These are phyloP conservation scores for Melanophora roralis DNA, from an alignment of 2,888 invertebrate genomes.

Conservation along the genomic window DNA sequence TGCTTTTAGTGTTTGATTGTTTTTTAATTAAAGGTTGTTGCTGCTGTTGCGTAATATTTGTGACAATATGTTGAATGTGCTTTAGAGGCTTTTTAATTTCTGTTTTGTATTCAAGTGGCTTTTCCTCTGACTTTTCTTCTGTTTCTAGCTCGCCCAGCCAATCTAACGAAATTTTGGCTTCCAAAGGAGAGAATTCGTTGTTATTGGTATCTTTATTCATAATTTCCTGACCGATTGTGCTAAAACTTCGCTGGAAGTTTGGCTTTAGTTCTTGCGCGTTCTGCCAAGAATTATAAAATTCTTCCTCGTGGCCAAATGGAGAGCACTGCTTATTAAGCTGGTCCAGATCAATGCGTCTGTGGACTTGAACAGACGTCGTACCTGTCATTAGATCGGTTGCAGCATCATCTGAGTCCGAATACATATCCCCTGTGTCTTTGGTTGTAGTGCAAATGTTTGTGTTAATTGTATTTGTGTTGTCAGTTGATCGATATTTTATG, in stretches of 20 bases:
- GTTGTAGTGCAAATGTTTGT: not conserved
- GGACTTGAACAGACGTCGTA: constrained; percentile 75
- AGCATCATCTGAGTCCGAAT: constrained; percentile 84
- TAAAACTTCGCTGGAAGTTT: not conserved
- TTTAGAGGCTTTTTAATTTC: constrained; percentile 35
- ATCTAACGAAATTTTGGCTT: constrained; percentile 11
- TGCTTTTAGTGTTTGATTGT: not conserved
- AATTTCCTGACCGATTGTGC: not conserved
- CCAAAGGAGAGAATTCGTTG: constrained; percentile 9
- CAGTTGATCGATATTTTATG: constrained; percentile 75
- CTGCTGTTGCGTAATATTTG: constrained; percentile 32
- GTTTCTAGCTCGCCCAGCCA: constrained; percentile 19
- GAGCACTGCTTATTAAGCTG: constrained; percentile 73
- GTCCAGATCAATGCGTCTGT: constrained; percentile 74
- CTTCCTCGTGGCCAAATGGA: constrained; percentile 73
- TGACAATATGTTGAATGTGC: constrained; percentile 53
- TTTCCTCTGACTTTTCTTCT: not conserved
- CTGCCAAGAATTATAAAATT: constrained; percentile 73
- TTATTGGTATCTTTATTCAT: constrained; percentile 36
- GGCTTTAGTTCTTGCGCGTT: constrained; percentile 72
- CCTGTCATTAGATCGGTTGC: constrained; percentile 79
- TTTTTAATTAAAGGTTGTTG: too few relatives aligned
- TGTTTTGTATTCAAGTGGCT: not conserved
- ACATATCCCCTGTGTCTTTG: constrained; percentile 74
- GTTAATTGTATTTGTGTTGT: constrained; percentile 3